Evolutionary conservation across 2,113 vertebrate genomes (phyloP).

Genomic region (Cromileptes altivelis): DNA sequence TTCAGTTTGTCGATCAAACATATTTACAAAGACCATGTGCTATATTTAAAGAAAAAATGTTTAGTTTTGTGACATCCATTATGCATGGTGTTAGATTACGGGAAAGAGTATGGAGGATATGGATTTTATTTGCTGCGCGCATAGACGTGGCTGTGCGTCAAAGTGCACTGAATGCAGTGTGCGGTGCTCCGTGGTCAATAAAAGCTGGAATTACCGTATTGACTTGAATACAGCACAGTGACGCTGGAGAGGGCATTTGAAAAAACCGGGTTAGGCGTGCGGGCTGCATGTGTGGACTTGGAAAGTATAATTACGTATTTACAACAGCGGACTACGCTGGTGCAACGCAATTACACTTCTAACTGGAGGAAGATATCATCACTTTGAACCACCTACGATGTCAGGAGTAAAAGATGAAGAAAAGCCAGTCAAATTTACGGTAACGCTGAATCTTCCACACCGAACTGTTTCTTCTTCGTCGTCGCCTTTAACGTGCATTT

Average conservation of each 20-base stretch:
- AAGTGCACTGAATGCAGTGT: too few relatives aligned
- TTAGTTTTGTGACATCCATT: background rate
- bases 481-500: background rate
- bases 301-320: background rate
- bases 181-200: background rate
- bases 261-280: background rate
- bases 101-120: background rate
- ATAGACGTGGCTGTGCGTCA: too few relatives aligned
- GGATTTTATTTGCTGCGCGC: background rate
- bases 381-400: background rate
- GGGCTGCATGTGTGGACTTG: background rate
- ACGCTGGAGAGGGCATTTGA: background rate
- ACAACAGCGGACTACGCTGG: background rate
- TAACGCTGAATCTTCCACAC: background rate
- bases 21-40: background rate
- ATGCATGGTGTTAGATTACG: background rate
- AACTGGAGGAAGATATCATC: background rate
- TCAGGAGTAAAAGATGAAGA: background rate
- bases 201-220: constrained; percentile 9
- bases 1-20: background rate
- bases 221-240: background rate
- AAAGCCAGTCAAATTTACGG: constrained; percentile 10
- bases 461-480: background rate
- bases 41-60: background rate
- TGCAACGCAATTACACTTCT: background rate